Percentiles rank a stretch among this genome's conserved stretches.
phyloP scores from a whole-genome alignment of 2,888 invertebrate species.

The Malacosoma neustria region DNA sequence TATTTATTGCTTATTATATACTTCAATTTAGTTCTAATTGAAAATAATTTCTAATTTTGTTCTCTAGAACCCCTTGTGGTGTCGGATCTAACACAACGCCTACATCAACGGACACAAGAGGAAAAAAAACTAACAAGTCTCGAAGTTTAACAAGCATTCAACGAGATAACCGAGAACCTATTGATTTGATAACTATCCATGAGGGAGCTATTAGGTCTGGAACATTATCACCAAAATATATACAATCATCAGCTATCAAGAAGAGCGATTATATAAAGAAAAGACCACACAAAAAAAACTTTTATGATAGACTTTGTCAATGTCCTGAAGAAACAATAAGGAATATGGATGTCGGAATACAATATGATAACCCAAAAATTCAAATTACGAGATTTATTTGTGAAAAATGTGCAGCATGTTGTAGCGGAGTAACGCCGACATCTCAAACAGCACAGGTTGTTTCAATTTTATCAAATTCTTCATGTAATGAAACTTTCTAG shows the following conservation, averaged over 20 bases:
- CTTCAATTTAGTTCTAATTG: too few relatives aligned
- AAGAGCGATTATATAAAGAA: not conserved
- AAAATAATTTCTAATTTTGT: constrained; percentile 7
- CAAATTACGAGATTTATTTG: not conserved
- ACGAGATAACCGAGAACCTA: constrained; percentile 11
- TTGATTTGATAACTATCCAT: constrained; percentile 9
- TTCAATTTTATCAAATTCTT: too few relatives aligned
- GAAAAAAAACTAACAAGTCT: constrained; percentile 19
- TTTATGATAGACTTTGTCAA: constrained; percentile 16
- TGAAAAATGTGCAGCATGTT: not conserved
- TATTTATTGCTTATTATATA: too few relatives aligned
- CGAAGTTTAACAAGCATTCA: constrained; percentile 21
- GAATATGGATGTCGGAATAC: constrained; percentile 9
- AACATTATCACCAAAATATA: not conserved
- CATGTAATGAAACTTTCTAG: too few relatives aligned
- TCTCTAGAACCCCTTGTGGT: constrained; percentile 7
- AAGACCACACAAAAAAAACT: not conserved
- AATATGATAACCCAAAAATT: constrained; percentile 5
- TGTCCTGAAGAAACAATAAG: constrained; percentile 13
- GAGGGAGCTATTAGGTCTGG: constrained; percentile 1
- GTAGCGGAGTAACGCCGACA: not conserved
- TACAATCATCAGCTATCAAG: not conserved
- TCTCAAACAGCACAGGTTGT: not conserved
- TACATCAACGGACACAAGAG: constrained; percentile 11
- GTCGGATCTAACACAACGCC: constrained; percentile 15